Base-by-base conservation (phyloP, 2,888 invertebrate species). In the Himalopsyche tibetana region DNA sequence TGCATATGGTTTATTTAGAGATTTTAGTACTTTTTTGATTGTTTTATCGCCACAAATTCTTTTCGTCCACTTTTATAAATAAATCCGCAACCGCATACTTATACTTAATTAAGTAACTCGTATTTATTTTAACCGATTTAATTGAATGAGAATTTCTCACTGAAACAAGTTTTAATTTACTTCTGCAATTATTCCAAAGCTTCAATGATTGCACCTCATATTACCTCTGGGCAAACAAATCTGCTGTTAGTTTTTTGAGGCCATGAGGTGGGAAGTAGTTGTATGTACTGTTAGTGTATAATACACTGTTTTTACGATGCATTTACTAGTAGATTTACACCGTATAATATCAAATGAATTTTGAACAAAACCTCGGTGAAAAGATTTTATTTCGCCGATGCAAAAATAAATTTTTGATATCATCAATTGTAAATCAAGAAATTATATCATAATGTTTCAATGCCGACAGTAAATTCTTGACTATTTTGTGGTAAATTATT, bases 21-120 rank as follows among this genome's bases (percentile, higher is more conserved):
- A 15, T 51, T 51, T 51, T 51, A 74, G 74, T 74, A 74, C 36
- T 74, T 74, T 36, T 74, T 28, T 74, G 74, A 74, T 74, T 74
- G 36, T 74, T 74, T 74, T 74, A 74, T 74, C 15, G 36, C 74
- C 74, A 9, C 74, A 74, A 19, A 28, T 69, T 69, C 19, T 69
- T 69, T 74, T 5, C 36, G 19, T 74, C 36, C 36, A 15, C 28
- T 36, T 15, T 74, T 36, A 74, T 74, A 74, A 74, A 12, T 74
- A 36, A 74, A 19, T 5, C 15, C 15, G 45, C 45, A 51, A 51
- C 3, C 45, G 9, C n/a, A 56, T 56, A 56, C n/a, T n/a, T n/a
- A n/a, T n/a, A n/a, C n/a, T n/a, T 19, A 63, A 19, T 63, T 4
- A 63, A 19, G 8, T 8, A 19, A 19, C 19, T 63, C 9, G 63